Conservation (phyloP, 2,113 vertebrate species). For the Columba janthina region DNA sequence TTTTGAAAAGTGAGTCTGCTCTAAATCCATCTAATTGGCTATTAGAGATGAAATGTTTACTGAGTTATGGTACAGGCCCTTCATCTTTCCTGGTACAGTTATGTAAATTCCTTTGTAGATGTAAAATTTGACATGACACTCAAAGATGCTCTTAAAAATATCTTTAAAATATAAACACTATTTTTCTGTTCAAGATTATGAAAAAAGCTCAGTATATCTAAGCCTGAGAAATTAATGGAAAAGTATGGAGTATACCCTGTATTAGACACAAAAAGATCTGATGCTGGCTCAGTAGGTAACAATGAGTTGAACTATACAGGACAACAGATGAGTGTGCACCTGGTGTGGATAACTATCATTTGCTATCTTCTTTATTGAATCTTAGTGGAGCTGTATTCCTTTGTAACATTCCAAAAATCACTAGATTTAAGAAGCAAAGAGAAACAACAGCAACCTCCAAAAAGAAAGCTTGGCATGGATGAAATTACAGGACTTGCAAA, state of each 20-base stretch:
- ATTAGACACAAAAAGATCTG: background rate
- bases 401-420: background rate
- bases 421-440: background rate
- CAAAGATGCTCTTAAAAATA: background rate
- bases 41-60: background rate
- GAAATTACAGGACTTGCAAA: background rate
- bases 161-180: background rate
- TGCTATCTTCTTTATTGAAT: background rate
- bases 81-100: background rate
- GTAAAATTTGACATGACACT: background rate
- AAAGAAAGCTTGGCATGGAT: background rate
- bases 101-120: background rate
- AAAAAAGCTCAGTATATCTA: background rate
- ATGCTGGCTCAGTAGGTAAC: accelerated
- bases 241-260: accelerated
- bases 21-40: background rate
- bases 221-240: background rate
- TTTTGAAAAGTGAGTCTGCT: background rate
- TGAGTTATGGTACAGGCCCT: accelerated
- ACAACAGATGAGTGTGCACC: accelerated
- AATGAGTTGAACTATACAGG: background rate
- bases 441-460: background rate
- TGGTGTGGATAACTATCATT: background rate
- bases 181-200: background rate
- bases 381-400: background rate